Evolutionary conservation across 2,888 invertebrate species (phyloP).

Genomic region (Gisinianus flammeolus): DNA sequence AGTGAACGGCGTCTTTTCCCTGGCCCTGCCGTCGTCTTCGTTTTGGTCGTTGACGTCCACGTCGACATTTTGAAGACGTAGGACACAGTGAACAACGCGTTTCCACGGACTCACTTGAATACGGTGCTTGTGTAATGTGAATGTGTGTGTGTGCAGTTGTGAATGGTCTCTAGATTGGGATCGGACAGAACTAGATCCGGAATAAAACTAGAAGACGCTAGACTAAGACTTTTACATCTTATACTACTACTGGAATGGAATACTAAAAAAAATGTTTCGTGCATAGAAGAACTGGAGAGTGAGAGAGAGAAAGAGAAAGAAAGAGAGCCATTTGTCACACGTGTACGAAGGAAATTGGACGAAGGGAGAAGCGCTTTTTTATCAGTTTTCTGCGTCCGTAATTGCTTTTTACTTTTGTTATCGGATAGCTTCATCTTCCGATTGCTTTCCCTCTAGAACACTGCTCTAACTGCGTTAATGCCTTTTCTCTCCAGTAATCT

Average conservation of each 20-base stretch:
- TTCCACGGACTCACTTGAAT: background rate
- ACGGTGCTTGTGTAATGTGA: background rate
- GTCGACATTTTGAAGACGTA: background rate
- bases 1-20: background rate
- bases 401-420: constrained; percentile 50
- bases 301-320: background rate
- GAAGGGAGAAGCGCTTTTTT: constrained; percentile 41
- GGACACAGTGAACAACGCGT: background rate
- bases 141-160: background rate
- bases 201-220: background rate
- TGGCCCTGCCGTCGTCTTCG: background rate
- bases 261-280: too few relatives aligned
- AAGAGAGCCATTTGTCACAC: constrained; percentile 45
- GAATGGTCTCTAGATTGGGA: background rate
- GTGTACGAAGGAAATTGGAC: constrained; percentile 44
- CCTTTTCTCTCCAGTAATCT: too few relatives aligned
- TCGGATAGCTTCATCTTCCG: constrained; percentile 41
- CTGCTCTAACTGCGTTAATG: background rate
- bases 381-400: constrained; percentile 45
- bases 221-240: background rate
- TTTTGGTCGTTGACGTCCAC: too few relatives aligned
- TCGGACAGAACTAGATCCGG: background rate
- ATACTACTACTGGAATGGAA: too few relatives aligned
- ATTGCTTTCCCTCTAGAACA: constrained; percentile 35
- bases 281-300: too few relatives aligned